Evolutionary conservation across 1,140 invertebrate genomes (phyloP).

Genomic region (Goniozus legneri): DNA sequence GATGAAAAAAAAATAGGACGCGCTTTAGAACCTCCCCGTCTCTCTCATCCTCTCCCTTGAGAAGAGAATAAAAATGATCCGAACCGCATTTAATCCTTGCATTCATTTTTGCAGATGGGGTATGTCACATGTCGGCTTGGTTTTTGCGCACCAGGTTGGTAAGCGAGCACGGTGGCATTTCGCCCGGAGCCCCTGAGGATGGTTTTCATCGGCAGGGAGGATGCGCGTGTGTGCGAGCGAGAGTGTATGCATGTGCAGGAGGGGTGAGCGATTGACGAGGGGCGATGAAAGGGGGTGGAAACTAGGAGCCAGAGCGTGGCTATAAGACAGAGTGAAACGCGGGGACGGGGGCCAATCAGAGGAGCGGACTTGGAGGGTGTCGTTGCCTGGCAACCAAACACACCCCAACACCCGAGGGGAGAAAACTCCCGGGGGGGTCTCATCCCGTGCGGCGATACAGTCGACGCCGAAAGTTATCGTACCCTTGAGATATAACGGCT

Average conservation of each 20-base stretch:
- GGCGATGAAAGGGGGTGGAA: conserved; percentile 21
- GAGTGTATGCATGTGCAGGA: conserved; percentile 7
- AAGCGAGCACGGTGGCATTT: conserved; percentile 1
- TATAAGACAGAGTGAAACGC: conserved; percentile 32
- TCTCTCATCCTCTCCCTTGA: no score
- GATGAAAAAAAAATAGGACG: conserved; percentile 40
- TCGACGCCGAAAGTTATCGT: conserved; percentile 24
- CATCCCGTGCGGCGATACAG: conserved; percentile 25
- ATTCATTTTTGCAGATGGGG: conserved; percentile 16
- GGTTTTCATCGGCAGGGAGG: conserved; percentile 16
- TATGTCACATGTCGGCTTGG: no score
- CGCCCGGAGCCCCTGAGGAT: conserved; percentile 10
- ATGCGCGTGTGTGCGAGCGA: conserved; percentile 10
- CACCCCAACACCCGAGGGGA: conserved; percentile 35
- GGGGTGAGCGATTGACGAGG: conserved; percentile 24
- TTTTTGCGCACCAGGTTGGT: background rate
- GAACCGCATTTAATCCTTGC: conserved; percentile 36
- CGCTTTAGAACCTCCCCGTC: no score
- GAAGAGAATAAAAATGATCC: conserved; percentile 37
- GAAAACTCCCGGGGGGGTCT: conserved; percentile 25
- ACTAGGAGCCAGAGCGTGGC: conserved; percentile 17
- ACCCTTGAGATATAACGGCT: conserved; percentile 15
- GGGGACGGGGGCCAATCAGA: conserved; percentile 36
- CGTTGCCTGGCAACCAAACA: conserved; percentile 51
- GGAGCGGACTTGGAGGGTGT: conserved; percentile 47